Percentiles rank a stretch among this genome's conserved stretches.
Evolutionary conservation across 2,888 invertebrate genomes (phyloP).

Genomic region (Archaeoteleia sp.): DNA sequence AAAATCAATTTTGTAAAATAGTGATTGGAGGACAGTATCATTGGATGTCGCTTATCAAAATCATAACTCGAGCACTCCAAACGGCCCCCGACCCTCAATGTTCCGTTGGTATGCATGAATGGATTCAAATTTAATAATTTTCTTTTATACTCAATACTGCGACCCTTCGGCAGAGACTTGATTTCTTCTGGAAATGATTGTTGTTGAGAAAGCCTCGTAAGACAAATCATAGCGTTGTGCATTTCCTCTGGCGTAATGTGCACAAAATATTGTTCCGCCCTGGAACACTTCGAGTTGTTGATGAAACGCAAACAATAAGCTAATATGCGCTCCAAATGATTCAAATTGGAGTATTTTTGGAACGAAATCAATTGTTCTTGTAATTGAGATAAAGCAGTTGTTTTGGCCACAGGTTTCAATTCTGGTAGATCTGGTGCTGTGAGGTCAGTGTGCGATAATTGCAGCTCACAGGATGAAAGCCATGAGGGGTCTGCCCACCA

Average conservation of each 20-base stretch:
- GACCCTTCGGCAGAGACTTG: too few relatives aligned
- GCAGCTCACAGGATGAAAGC: slow-evolving; percentile 15
- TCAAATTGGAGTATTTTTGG: not conserved
- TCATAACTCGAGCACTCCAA: too few relatives aligned
- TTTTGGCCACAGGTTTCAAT: not conserved
- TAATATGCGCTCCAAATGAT: slow-evolving; percentile 4
- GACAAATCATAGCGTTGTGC: not conserved
- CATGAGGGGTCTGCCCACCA: slow-evolving; percentile 57
- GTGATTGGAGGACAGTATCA: too few relatives aligned
- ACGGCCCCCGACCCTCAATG: too few relatives aligned
- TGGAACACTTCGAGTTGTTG: not conserved
- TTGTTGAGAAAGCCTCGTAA: not conserved
- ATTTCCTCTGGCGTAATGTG: not conserved
- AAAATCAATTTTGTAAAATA: too few relatives aligned
- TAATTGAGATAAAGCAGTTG: not conserved
- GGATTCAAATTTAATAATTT: too few relatives aligned
- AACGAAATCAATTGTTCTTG: not conserved
- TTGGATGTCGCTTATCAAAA: too few relatives aligned
- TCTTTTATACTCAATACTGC: too few relatives aligned
- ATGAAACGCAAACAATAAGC: slow-evolving; percentile 6
- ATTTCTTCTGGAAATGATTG: not conserved
- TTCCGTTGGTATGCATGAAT: too few relatives aligned
- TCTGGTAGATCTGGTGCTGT: not conserved
- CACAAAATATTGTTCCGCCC: not conserved
- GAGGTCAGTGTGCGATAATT: not conserved